Conservation (phyloP, 2,113 vertebrate species). For the Chlorodrepanis virens region DNA sequence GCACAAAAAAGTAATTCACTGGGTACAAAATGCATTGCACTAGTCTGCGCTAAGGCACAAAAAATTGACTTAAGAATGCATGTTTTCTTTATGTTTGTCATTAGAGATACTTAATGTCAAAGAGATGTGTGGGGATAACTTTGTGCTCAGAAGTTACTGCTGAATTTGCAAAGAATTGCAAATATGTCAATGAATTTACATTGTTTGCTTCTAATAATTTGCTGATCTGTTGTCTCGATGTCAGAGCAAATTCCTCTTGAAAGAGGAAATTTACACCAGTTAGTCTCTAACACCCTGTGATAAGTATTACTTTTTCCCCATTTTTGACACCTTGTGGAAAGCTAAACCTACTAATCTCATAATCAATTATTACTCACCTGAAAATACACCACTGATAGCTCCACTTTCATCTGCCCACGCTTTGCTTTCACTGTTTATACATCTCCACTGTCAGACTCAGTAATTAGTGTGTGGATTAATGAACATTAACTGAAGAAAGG, state of each 20-base stretch:
- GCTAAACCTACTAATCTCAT: neutral
- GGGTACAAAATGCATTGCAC: neutral
- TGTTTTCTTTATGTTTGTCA: neutral
- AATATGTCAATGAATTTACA: neutral
- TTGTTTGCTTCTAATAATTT: neutral
- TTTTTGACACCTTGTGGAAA: neutral
- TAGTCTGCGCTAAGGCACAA: neutral
- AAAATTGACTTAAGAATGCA: neutral
- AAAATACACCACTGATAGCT: neutral
- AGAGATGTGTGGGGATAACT: neutral
- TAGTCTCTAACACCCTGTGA: neutral
- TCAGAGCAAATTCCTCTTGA: neutral
- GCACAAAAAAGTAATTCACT: neutral
- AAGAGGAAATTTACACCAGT: neutral
- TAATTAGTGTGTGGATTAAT: slow-evolving; percentile 1
- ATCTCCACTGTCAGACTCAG: neutral
- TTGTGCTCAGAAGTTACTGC: neutral
- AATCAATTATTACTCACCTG: neutral
- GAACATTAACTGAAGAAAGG: neutral
- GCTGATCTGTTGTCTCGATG: neutral
- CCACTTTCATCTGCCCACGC: neutral
- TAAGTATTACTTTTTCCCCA: neutral
- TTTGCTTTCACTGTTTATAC: neutral
- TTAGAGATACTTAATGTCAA: neutral
- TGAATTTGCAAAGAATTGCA: neutral